These are phyloP conservation scores for Catamblyrhynchus diadema DNA, from an alignment of 2,797 vertebrate genomes.

Conservation along the genomic window DNA sequence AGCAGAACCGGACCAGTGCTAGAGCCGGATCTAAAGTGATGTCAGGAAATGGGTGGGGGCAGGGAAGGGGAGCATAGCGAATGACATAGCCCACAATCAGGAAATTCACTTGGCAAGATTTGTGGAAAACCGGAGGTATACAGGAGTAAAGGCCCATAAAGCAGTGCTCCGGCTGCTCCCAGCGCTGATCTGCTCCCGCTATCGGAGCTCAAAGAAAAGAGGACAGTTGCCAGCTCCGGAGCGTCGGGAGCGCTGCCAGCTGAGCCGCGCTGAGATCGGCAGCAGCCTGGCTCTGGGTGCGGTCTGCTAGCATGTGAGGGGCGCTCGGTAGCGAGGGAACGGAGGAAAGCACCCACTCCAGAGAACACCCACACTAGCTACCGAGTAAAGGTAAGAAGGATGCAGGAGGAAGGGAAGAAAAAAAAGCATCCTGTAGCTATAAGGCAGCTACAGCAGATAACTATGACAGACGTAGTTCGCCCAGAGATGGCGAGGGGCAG, in stretches of 20 bases:
- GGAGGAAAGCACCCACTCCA: not conserved
- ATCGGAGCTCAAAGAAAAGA: conserved; percentile 45
- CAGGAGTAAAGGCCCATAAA: conserved; percentile 40
- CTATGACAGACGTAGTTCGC: not conserved
- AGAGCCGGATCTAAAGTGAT: conserved; percentile 54
- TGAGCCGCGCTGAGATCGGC: not conserved
- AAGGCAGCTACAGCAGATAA: not conserved
- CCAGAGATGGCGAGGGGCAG: not conserved
- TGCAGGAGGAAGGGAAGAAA: not conserved
- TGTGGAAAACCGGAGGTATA: conserved; percentile 69
- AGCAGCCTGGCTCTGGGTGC: conserved; percentile 12
- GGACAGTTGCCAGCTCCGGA: conserved; percentile 27
- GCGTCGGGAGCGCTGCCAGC: not conserved
- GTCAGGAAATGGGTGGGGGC: conserved; percentile 75
- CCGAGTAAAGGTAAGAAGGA: not conserved
- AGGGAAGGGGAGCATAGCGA: conserved; percentile 66
- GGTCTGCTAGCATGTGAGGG: not conserved
- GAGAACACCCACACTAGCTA: not conserved
- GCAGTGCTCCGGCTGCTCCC: not conserved
- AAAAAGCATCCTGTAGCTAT: not conserved
- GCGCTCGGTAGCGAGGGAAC: not conserved
- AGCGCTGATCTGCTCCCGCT: conserved; percentile 31
- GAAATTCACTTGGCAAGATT: conserved; percentile 74
- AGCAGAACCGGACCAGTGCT: conserved; percentile 44
- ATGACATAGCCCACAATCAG: conserved; percentile 65